Base-by-base conservation (phyloP, 1,140 invertebrate species). In the Drosophila simulans region DNA sequence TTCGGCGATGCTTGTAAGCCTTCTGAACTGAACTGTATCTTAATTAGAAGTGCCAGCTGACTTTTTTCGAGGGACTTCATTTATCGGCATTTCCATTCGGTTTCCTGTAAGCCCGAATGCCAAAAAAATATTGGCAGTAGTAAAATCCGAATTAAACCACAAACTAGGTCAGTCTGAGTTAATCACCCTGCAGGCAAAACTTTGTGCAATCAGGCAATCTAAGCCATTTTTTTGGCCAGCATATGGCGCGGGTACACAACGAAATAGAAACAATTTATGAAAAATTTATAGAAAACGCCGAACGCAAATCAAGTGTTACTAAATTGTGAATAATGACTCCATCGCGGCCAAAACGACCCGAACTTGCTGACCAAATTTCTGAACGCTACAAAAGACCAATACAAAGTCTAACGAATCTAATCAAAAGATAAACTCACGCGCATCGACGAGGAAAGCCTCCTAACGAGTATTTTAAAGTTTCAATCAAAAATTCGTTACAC, bases 391-490 rank as follows among this genome's bases (percentile, higher is more conserved):
- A 84, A 88, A 84, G 71, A 55, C 82, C 82, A 85, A 85, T 85
- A 77, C 66, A 85, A 84, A 89, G 62, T 89, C 84, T 89, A 89
- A 89, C 84, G 84, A 89, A 89, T 89, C 84, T 89, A 89, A 89
- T 89, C 84, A 89, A 89, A 89, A 89, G 84, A 89, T 89, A 89
- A 89, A 89, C 84, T 80, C 80, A 89, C 77, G 77, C 83, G 76
- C 82, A 64, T 72, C 75, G 83, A 68, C 25, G 74, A 75, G 63
- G 75, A 79, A 78, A 86, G 71, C 77, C 74, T 82, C 69, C 85
- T 89, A 89, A 89, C 84, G 84, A 89, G 84, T 89, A 89, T 89
- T 89, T 88, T 76, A 76, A 88, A 88, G 84, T 84, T 89, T 89
- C 84, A 84, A 88, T 88, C 80, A 89, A 86, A 88, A 86, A 88